phyloP scores from a whole-genome alignment of 2,797 vertebrate genomes.

The Sarcophilus harrisii region DNA sequence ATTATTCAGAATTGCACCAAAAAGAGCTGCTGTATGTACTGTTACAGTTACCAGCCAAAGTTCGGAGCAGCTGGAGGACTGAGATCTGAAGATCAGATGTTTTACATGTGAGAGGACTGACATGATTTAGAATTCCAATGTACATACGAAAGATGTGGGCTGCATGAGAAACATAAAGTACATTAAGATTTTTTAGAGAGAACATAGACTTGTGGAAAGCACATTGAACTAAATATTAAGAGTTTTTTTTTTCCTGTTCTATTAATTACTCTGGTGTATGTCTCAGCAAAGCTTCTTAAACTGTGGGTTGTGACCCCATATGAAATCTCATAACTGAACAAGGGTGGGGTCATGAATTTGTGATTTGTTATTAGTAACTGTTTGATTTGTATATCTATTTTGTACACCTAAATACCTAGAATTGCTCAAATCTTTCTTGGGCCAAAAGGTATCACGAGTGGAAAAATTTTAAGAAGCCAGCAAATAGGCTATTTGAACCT shows the following conservation, averaged over 20 bases:
- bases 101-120: conserved; percentile 39
- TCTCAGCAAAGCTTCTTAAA: not conserved
- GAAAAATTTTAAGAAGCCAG: no score
- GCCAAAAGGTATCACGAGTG: no score
- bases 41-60: not conserved
- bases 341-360: no score
- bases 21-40: conserved; percentile 47
- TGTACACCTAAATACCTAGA: no score
- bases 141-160: not conserved
- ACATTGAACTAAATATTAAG: not conserved
- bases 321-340: no score
- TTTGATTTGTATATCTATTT: no score
- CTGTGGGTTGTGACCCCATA: no score
- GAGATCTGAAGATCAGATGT: conserved; percentile 24
- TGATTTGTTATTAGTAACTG: no score
- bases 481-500: no score
- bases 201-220: not conserved
- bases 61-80: not conserved
- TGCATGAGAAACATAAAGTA: not conserved
- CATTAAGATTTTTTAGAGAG: conserved; percentile 5
- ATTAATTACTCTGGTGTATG: not conserved
- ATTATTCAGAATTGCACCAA: not conserved
- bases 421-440: no score
- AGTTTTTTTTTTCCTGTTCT: not conserved
- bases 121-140: conserved; percentile 43